phyloP scores from a whole-genome alignment of 2,113 vertebrate species.

The Odocoileus hemionus region DNA sequence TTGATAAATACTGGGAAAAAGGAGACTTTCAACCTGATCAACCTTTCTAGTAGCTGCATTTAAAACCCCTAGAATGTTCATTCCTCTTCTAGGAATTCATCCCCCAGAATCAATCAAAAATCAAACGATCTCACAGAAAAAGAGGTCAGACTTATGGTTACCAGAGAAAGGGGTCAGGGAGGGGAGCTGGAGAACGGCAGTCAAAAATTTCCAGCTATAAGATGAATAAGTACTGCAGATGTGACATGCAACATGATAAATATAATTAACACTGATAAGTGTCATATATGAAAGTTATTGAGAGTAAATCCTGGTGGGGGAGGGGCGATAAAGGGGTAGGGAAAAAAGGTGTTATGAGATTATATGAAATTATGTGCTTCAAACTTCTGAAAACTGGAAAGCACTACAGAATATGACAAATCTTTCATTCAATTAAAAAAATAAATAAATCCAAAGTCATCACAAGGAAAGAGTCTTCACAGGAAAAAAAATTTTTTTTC shows the following conservation, averaged over 20 bases:
- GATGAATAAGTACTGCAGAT: background rate
- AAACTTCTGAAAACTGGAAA: background rate
- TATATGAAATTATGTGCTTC: background rate
- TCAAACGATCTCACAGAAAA: background rate
- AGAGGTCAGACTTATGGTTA: background rate
- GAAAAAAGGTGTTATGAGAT: background rate
- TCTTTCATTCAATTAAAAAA: background rate
- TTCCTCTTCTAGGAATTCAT: background rate
- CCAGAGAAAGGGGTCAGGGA: background rate
- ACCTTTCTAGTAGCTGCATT: background rate
- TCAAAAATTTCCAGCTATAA: background rate
- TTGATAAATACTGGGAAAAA: background rate
- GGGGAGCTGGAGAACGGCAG: background rate
- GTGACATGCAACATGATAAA: background rate
- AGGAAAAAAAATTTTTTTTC: background rate
- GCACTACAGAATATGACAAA: background rate
- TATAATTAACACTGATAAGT: background rate
- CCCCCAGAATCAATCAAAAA: background rate
- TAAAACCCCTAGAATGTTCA: background rate
- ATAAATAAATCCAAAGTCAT: background rate
- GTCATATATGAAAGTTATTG: background rate
- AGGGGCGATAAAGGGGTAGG: background rate
- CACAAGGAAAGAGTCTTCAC: background rate
- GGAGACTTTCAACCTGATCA: background rate
- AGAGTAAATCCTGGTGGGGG: background rate